Evolutionary conservation across 2,888 invertebrate species (phyloP), one percentile per base, ranked within the genome.

Genomic region (Acrocera orbiculus): DNA sequence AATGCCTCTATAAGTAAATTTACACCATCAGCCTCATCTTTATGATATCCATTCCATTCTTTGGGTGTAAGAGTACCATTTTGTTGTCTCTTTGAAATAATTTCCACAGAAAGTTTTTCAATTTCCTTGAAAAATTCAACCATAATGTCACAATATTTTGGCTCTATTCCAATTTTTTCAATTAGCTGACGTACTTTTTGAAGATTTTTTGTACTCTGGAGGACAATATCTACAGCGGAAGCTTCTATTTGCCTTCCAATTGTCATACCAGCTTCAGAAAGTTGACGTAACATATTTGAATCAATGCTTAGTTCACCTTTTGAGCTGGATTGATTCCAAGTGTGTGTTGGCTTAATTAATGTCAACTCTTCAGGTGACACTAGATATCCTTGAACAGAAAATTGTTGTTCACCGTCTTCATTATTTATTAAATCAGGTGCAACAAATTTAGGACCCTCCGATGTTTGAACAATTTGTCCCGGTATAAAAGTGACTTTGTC

Each of bases 401-500:
- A 76, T 47, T 76, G 73, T 27, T 71, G 60, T 25, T 62, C 63
- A 1, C 73, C 73, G 49, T 72, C 72, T 30, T 71, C 69, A 1
- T 71, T 73, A 48, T 74, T 73, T 7, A 65, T 69, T 4, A 76
- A 58, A 48, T 76, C 74, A 15, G 76, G 74, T 1, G 76, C 76
- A 5, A 76, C 69, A 47, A 76, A 76, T 40, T 70, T 69, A 2
- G 72, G 63, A 1, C 80, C 80, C 49, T 70, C 72, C 26, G 73
- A 71, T 15, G 77, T 79, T 51, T 75, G 68, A 20, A 81, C 66
- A 7, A 79, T 77, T 62, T 80, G 79, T 2, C 81, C 81, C 5
- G 81, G 79, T 5, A 81, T 71, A 54, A 81, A 81, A 34, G 76
- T 76, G 3, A 77, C 67, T 13, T 77, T 73, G 30, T 69, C 69